Evolutionary conservation across 2,797 vertebrate species (phyloP), one percentile per base, ranked within the genome.

Genomic region (Sebastes ruberrimus): DNA sequence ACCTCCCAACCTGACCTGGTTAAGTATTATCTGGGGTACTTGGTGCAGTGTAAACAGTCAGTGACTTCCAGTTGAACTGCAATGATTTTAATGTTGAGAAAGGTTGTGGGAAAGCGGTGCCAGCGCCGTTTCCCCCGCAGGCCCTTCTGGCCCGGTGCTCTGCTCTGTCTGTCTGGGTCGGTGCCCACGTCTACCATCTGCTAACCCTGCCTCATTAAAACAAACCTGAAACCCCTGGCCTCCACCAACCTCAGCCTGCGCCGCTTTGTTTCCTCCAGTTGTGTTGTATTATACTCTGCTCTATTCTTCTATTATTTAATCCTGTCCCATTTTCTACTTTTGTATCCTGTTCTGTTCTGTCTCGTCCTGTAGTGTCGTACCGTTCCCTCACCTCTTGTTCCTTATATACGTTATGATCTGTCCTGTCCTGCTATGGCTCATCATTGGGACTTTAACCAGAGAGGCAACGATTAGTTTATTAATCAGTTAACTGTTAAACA

Each of bases 171-270:
- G 80, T 38, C 85, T 93, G 87, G 86, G 88, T 81, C 75, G 35
- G 46, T 68, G 86, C 89, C 90, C 74, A 64, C 25, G 73, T 83
- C 75, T 73, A 46, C 90, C 91, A 92, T 89, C 91, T 93, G 91
- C 88, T 93, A 72, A 83, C 81, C 65, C 61, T n/a, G 60, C 79
- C 81, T 88, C 83, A 89, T 89, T 90, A 90, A 85, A 83, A 70
- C 78, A 55, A 66, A 81, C 63, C 83, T 53, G 32, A 7, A 10
- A 32, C 30, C 55, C 75, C 20, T 1, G 59, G 73, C 81, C 70
- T 62, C 72, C 2, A 0, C 64, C 35, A 78, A 59, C 78, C 82
- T 27, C 55, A 0, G 66, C 35, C 71, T 32, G 56, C 66, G 23
- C 27, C 3, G 3, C 28, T 76, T 69, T 67, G 49, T 74, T 69